phyloP scores from a whole-genome alignment of 2,888 invertebrate genomes.

The Nipponacmea schrenckii region DNA sequence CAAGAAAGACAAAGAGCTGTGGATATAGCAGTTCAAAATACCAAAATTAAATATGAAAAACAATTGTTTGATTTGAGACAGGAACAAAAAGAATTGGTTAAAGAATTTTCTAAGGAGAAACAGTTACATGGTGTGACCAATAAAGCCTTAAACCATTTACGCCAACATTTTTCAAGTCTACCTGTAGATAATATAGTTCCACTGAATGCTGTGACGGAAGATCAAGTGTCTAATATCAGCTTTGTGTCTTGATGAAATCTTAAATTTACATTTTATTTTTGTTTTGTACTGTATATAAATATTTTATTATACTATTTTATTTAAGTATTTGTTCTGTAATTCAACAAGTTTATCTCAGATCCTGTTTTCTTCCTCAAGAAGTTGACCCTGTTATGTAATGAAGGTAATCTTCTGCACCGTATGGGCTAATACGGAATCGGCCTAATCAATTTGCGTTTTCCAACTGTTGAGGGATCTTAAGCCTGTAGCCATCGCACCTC shows the following conservation, averaged over 20 bases:
- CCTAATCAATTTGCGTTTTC: too few species aligned
- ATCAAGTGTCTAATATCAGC: slow-evolving; percentile 44
- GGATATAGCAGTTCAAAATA: slow-evolving; percentile 43
- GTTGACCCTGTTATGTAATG: too few species aligned
- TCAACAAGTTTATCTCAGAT: too few species aligned
- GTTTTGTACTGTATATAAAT: too few species aligned
- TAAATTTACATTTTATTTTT: too few species aligned
- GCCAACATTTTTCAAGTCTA: slow-evolving; percentile 57
- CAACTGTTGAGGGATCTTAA: too few species aligned
- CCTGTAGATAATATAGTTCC: slow-evolving; percentile 46
- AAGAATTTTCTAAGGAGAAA: slow-evolving; percentile 46
- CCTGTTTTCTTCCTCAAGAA: too few species aligned
- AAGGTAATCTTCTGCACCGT: too few species aligned
- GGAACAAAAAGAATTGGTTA: slow-evolving; percentile 42
- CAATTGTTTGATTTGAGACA: slow-evolving; percentile 50
- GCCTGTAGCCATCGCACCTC: too few species aligned
- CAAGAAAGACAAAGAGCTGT: slow-evolving; percentile 47
- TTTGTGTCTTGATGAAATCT: slow-evolving; percentile 29
- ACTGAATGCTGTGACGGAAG: slow-evolving; percentile 40
- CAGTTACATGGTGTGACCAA: slow-evolving; percentile 46
- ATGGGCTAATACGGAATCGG: too few species aligned
- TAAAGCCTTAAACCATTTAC: slow-evolving; percentile 55
- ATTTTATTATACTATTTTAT: too few species aligned
- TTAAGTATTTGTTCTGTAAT: too few species aligned
- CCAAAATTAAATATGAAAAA: slow-evolving; percentile 46